Base-by-base conservation (phyloP, 64 coral and sea anemone genomes). In the Catalaphyllia jardinei region DNA sequence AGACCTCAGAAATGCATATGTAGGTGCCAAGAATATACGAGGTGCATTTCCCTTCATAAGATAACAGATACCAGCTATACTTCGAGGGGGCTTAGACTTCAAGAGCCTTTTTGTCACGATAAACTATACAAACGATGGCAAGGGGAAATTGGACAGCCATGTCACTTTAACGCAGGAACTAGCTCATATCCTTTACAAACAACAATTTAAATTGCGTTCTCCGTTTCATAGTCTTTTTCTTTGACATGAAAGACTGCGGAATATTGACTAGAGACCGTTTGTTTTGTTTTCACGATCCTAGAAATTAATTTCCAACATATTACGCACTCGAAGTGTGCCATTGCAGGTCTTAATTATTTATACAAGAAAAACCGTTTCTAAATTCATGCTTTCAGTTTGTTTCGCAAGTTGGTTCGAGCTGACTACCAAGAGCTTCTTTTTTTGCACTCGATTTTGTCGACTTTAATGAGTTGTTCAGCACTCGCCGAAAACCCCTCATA, bases 121-220 rank as follows among this genome's bases (percentile, higher is more conserved):
- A 62, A 63, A 82, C 79, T 38, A 59, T 35, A 82, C 25, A 28
- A 65, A 38, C 61, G 50, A 28, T 60, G 28, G 24, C 35, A 85
- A 46, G 38, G 63, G 64, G 81, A 85, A 85, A 85, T 71, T 85
- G 38, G 62, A 85, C 81, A 85, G 10, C 19, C 33, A 71, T 85
- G 62, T 50, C 35, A 24, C 15, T 85, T 22, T 63, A 11, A 71
- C 22, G 17, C 62, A 72, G 63, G 78, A 80, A 60, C 78, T 80
- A 17, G 20, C 49, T n/a, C 52, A 61, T 54, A 11, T 77, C 38
- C 10, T 80, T 35, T 46, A 67, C 35, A 29, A 62, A 31, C 57
- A 25, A 29, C 77, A 67, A 28, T 63, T 51, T 51, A 24, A 71
- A 51, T 46, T 25, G 81, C 22, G 13, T 67, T 71, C 81, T 50